Base-by-base conservation (phyloP, 1,140 invertebrate species). In the Drosophila teissieri region DNA sequence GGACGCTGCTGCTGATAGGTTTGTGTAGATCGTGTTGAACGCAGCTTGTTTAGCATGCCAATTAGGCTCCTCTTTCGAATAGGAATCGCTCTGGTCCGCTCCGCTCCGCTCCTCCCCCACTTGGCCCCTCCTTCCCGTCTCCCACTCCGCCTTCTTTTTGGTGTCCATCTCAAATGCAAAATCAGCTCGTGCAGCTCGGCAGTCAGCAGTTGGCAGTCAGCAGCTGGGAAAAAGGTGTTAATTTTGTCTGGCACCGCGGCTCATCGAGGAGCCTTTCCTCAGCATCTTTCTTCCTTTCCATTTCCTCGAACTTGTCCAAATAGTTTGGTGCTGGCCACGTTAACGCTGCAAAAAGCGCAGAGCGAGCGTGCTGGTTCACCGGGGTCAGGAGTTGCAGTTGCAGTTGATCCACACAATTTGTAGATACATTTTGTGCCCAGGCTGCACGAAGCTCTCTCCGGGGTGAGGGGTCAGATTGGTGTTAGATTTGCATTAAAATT, bases 21-120 rank as follows among this genome's bases (percentile, higher is more conserved):
- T 64, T 83, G 80, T 72, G 84, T 85, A 89, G 84, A 89, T 89
- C 85, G 84, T 89, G 84, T 89, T 89, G 83, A 89, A 89, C 85
- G 85, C 80, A 89, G 84, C 84, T 89, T 89, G 84, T 89, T 89
- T 89, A 89, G 84, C 84, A 89, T 89, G 84, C 84, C 84, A 89
- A 90, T 89, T 89, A 88, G 84, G 84, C 84, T 80, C 73, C 78
- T 64, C 65, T 57, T 69, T 45, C 52, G 37, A 75, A 48, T 84
- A 53, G 67, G 63, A 86, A 70, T 83, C 74, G 58, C 63, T 49
- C 45, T 64, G 55, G 44, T 56, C 51, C 40, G 60, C 15, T 17
- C 56, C 19, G 2, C 19, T n/a, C n/a, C 36, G 34, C 24, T 42
- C 27, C 45, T 62, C 14, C 51, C 12, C 12, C 7, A 14, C 37